Evolutionary conservation across 64 coral and sea anemone genomes (phyloP), one percentile per base, ranked within the genome.

Genomic region (Acropora tenuis): DNA sequence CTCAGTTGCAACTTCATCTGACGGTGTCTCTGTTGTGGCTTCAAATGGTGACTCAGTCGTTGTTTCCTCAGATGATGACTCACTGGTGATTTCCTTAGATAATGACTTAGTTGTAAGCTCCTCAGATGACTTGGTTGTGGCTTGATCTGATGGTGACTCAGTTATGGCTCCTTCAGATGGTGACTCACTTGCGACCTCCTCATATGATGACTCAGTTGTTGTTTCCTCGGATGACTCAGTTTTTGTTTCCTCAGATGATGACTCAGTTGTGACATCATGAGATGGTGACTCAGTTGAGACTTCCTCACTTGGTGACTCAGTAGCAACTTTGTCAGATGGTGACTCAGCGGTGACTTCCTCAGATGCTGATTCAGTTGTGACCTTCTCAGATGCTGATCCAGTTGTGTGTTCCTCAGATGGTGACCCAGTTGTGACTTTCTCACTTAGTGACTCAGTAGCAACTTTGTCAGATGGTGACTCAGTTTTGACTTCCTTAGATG

Each of bases 191-290:
- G 72, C 11, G 9, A 7, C 72, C 43, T 74, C 72, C 4, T 55
- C 52, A 41, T n/a, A 40, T 1, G n/a, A 40, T 40, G 72, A 74
- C 19, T 74, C 72, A 74, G 5, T 74, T 74, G 72, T 74, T n/a
- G 72, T 20, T 41, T 74, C 72, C 6, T 74, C 72, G 30, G 72
- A 74, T 74, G n/a, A 74, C 43, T 74, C 41, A 76, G 41, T 76
- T 43, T 41, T 76, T 10, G 42, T 10, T 16, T 77, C 75, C 10
- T 49, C 45, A 50, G 45, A 77, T 11, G 13, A 13, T 77, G 75
- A 48, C 43, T 77, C 75, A 15, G 42, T 77, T 47, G 15, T 77
- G 30, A 30, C 30, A 30, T 30, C 30, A 30, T 30, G 30, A 30
- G 30, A 30, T 1, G 75, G 44, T 48, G 75, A 77, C 11, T 77